Evolutionary conservation across 2,888 invertebrate genomes (phyloP), one percentile per base, ranked within the genome.

Genomic region (Eupeodes latifasciatus): DNA sequence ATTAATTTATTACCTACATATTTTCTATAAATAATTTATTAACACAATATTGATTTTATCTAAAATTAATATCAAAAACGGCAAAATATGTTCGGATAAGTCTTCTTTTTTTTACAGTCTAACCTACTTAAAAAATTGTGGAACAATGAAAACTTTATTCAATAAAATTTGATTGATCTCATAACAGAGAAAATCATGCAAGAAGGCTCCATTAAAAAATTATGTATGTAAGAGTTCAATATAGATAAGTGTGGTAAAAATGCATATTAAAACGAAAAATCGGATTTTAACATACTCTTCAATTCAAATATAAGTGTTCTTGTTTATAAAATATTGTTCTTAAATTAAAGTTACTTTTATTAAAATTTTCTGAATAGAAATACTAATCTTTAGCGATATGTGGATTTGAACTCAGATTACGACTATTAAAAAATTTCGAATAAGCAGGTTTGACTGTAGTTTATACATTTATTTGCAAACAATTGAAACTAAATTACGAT

Each of bases 11-110:
- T 36, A 59, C 36, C 34, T 59, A 59, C 34, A 9, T 44, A 44
- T 44, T 59, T 59, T 59, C 27, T 62, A 62, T 61, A 51, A 61
- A 69, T 49, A 67, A 59, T 64, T 64, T 64, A 40, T 36, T 5
- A 59, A 59, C 59, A 59, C 59, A 59, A 36, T 34, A 14, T 34
- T 59, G 14, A 7, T 34, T 34, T 59, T 59, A 36, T 59, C 59
- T 59, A 59, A 59, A n/a, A 59, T 36, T 14, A 59, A 0, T 59
- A 36, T 59, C 14, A 59, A 59, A 36, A 59, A 36, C 3, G 36
- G 59, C 9, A 36, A 27, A 27, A 27, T 34, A 5, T 4, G 14
- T 59, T 59, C n/a, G 9, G 4, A 59, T 59, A 36, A 36, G 34
- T 59, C 59, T 59, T 59, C 14, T 59, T 34, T 59, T 19, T 19